phyloP scores from a whole-genome alignment of 1,140 invertebrate genomes.

The Olivierus martensii region DNA sequence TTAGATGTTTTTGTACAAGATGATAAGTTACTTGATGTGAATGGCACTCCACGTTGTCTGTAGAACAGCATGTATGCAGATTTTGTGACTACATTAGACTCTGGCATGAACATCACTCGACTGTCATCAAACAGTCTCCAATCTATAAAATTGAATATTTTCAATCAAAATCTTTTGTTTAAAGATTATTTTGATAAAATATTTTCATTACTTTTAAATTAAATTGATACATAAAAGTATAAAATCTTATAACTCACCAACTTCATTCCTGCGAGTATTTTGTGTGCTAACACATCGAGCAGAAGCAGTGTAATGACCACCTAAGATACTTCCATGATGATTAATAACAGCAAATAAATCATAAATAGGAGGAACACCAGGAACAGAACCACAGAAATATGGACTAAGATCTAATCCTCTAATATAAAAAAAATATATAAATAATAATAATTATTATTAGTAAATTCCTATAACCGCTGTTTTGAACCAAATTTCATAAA shows the following conservation, averaged over 20 bases:
- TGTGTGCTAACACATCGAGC: slow-evolving; percentile 27
- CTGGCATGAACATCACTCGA: slow-evolving; percentile 27
- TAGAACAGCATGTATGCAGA: slow-evolving; percentile 38
- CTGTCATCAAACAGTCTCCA: slow-evolving; percentile 38
- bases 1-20: background rate
- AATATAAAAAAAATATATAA: background rate
- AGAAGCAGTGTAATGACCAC: slow-evolving; percentile 41
- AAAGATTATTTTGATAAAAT: too few species aligned
- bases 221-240: background rate
- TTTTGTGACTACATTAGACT: slow-evolving; percentile 30
- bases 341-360: slow-evolving; percentile 42
- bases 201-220: background rate
- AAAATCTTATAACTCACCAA: slow-evolving; percentile 25
- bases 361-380: slow-evolving; percentile 31
- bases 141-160: slow-evolving; percentile 22
- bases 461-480: background rate
- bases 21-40: background rate
- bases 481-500: too few species aligned
- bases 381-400: slow-evolving; percentile 25
- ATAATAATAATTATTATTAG: background rate
- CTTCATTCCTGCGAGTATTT: slow-evolving; percentile 23
- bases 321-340: slow-evolving; percentile 38
- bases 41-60: slow-evolving; percentile 23
- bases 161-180: too few species aligned
- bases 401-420: slow-evolving; percentile 34